These are phyloP conservation scores for Phoenoteleia sp. DNA, from an alignment of 2,888 invertebrate genomes.

Conservation along the genomic window DNA sequence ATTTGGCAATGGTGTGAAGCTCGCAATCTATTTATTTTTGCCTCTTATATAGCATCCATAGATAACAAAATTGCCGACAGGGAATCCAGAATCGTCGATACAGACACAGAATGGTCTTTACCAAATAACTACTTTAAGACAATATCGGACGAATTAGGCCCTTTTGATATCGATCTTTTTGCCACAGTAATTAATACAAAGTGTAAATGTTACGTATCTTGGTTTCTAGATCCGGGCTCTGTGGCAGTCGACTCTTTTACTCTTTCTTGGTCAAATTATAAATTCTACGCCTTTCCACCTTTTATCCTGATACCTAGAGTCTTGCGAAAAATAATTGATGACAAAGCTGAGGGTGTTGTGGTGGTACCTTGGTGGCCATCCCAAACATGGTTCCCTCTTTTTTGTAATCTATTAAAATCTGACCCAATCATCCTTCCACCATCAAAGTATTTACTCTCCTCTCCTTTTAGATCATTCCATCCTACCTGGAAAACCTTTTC, in stretches of 20 bases:
- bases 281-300: constrained; percentile 46
- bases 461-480: constrained; percentile 75
- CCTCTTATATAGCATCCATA: constrained; percentile 80
- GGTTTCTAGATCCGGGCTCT: constrained; percentile 41
- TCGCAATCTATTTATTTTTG: constrained; percentile 74
- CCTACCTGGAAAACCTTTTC: constrained; percentile 75
- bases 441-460: constrained; percentile 66
- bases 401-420: constrained; percentile 44
- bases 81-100: constrained; percentile 72
- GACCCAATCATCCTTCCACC: constrained; percentile 41
- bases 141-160: not conserved
- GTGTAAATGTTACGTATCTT: constrained; percentile 25
- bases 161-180: constrained; percentile 37
- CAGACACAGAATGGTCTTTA: constrained; percentile 72
- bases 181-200: constrained; percentile 26
- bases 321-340: constrained; percentile 75
- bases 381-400: constrained; percentile 80
- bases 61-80: constrained; percentile 76
- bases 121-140: not conserved
- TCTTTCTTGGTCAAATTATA: constrained; percentile 3
- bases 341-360: constrained; percentile 77
- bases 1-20: constrained; percentile 49
- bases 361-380: constrained; percentile 78
- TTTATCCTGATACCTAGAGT: constrained; percentile 74
- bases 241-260: constrained; percentile 40